These are phyloP conservation scores for Sesamia inferens DNA, from an alignment of 2,888 invertebrate genomes.

Conservation along the genomic window DNA sequence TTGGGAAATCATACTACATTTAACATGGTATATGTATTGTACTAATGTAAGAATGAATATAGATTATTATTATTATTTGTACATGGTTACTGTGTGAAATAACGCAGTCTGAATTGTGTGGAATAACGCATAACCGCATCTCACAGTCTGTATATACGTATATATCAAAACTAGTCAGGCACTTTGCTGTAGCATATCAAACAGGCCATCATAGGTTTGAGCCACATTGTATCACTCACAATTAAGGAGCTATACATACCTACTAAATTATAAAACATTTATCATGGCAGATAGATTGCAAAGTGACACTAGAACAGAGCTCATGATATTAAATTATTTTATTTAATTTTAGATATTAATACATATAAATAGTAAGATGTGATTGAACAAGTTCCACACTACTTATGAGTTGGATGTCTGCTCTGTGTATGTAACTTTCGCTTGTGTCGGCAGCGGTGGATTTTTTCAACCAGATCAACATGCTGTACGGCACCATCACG, in stretches of 20 bases:
- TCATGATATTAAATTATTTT: background rate
- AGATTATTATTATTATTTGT: too few relatives aligned
- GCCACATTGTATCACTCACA: background rate
- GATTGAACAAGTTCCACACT: background rate
- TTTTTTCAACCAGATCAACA: conserved; percentile 99
- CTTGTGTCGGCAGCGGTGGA: conserved; percentile 95
- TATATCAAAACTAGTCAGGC: background rate
- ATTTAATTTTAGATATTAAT: background rate
- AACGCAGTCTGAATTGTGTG: background rate
- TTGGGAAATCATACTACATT: too few relatives aligned
- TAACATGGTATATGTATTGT: too few relatives aligned
- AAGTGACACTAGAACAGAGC: background rate
- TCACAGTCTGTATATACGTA: too few relatives aligned
- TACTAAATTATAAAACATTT: background rate
- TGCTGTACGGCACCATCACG: conserved; percentile 99
- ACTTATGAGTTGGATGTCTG: background rate
- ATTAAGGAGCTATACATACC: background rate
- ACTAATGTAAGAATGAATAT: too few relatives aligned
- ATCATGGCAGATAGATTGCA: background rate
- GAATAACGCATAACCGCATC: too few relatives aligned
- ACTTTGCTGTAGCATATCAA: background rate
- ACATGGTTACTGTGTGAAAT: background rate
- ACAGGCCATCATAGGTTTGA: background rate
- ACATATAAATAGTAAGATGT: background rate
- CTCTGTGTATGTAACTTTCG: background rate